Percentiles rank a stretch among this genome's conserved stretches.
These are phyloP conservation scores for Escarpia spicata DNA, from an alignment of 2,888 invertebrate species.

Conservation along the genomic window DNA sequence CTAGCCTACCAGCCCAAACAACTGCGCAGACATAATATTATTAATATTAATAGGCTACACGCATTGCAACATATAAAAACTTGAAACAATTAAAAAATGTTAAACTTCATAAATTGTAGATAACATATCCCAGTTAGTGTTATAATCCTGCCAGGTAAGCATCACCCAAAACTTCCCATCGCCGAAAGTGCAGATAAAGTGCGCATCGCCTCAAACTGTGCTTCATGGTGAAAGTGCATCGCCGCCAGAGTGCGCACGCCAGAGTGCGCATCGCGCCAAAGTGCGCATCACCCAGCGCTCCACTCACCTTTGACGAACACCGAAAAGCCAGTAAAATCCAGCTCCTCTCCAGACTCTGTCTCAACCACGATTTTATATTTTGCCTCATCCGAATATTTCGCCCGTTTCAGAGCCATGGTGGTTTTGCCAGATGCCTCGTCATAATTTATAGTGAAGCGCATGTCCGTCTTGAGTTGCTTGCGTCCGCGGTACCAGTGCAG, in stretches of 20 bases:
- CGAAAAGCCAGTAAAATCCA: slow-evolving; percentile 92
- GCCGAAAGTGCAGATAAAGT: not conserved
- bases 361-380: slow-evolving; percentile 92
- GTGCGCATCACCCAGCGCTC: not conserved
- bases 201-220: not conserved
- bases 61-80: not conserved
- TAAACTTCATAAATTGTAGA: not conserved
- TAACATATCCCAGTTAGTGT: not conserved
- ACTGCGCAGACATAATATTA: not conserved
- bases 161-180: not conserved
- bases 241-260: not conserved
- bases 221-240: not conserved
- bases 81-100: not conserved
- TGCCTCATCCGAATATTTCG: slow-evolving; percentile 96
- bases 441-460: slow-evolving; percentile 81
- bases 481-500: slow-evolving; percentile 90
- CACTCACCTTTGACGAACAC: slow-evolving; percentile 90
- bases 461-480: slow-evolving; percentile 88
- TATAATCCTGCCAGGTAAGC: not conserved
- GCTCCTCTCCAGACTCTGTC: slow-evolving; percentile 84
- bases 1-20: not conserved
- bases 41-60: not conserved
- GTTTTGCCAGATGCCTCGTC: slow-evolving; percentile 34
- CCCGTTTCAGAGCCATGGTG: slow-evolving; percentile 91
- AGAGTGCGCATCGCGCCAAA: not conserved